These are phyloP conservation scores for Epinephelus fuscoguttatus DNA, from an alignment of 2,113 vertebrate species.

Conservation along the genomic window DNA sequence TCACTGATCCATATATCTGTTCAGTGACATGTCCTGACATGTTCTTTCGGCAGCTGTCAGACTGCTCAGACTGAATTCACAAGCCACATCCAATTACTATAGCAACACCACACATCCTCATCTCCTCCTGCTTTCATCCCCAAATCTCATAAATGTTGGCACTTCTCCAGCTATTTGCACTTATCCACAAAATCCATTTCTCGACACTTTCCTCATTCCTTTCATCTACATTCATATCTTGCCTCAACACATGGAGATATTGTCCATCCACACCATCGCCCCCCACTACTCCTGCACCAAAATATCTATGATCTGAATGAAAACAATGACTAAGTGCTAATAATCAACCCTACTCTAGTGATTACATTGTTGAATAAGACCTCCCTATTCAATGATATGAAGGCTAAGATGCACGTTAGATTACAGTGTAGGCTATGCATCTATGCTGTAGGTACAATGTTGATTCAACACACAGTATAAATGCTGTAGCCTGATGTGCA, in stretches of 20 bases:
- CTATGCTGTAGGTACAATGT: no score
- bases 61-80: constrained; percentile 18
- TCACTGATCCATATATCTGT: constrained; percentile 43
- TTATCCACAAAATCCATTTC: constrained; percentile 26
- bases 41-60: constrained; percentile 45
- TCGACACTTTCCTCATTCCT: constrained; percentile 5
- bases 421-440: no score
- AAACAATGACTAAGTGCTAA: constrained; percentile 26
- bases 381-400: neutral
- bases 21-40: constrained; percentile 57
- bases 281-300: neutral
- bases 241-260: neutral
- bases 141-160: constrained; percentile 40
- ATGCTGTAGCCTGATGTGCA: no score
- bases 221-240: constrained; percentile 22
- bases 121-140: constrained; percentile 26
- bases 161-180: constrained; percentile 19
- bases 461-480: no score
- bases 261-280: neutral
- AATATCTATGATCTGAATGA: constrained; percentile 7
- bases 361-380: constrained; percentile 25
- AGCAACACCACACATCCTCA: constrained; percentile 9
- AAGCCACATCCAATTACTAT: constrained; percentile 20
- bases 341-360: neutral
- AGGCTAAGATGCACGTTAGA: neutral